Base-by-base conservation (phyloP, 1,140 invertebrate species). In the Rhopalosiphum maidis region DNA sequence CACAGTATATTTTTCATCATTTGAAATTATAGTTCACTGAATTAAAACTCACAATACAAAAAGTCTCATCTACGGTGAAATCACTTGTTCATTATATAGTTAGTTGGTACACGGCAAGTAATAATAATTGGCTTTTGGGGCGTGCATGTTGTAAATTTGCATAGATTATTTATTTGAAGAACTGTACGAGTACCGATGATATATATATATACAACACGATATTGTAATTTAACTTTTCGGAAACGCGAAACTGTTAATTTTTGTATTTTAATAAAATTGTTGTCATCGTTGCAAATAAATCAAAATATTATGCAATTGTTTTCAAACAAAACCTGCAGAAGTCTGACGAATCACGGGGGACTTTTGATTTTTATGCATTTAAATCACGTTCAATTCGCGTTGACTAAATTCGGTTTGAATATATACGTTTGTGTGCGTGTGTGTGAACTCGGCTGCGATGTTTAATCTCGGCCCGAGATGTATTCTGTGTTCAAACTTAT, bases 301-400 rank as follows among this genome's bases (percentile, higher is more conserved):
- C 87, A 54, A 51, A 54, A 89, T 54, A 89, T 89, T 46, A 35
- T 22, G 37, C n/a, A 37, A 35, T 54, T 51, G 18, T 54, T 37
- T 89, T 54, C 87, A 35, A 89, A 89, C 87, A 54, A 54, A 89
- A 8, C 48, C 87, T 77, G 11, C 30, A 21, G 87, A 89, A 37
- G 8, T 89, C 18, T 23, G 51, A 51, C 46, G 86, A 87, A 87
- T 46, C 86, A 21, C 43, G 22, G 43, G 25, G 51, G 88, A 54
- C 88, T 55, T 51, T 89, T 37, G 88, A 55, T 89, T 89, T 89
- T 89, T 89, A 55, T 55, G 51, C 48, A 55, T 89, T 54, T 89
- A 89, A 89, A 89, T 55, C 88, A 54, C 88, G 88, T 89, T 89
- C 87, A 89, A 55, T 55, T 89, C 48, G 48, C 88, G 35, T 55